Conservation (phyloP, 2,113 vertebrate species). For the Genyomyrus donnyi region DNA sequence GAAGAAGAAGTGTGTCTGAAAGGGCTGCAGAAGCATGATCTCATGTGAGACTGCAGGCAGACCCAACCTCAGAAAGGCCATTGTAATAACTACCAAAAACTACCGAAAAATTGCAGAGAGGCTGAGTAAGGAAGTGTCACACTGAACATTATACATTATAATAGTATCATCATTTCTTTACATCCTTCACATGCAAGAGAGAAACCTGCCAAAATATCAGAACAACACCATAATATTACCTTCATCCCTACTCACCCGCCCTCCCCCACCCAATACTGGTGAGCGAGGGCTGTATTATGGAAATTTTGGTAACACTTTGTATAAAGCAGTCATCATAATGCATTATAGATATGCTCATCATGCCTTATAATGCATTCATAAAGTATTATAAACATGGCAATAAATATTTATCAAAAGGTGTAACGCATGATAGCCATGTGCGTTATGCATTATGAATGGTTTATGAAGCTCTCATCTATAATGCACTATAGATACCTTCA, state of each 20-base stretch:
- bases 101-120: not conserved
- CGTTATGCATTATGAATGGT: not conserved
- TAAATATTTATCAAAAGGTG: not conserved
- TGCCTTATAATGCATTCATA: too few species aligned
- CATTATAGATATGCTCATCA: too few species aligned
- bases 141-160: not conserved
- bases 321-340: too few species aligned
- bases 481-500: not conserved
- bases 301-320: too few species aligned
- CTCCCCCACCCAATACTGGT: not conserved
- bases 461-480: not conserved
- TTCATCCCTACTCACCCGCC: not conserved
- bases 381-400: too few species aligned
- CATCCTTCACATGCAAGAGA: not conserved
- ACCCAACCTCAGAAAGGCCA: not conserved
- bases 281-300: not conserved
- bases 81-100: not conserved
- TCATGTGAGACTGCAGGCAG: not conserved
- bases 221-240: not conserved
- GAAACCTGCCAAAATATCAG: not conserved
- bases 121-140: not conserved
- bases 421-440: not conserved
- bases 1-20: not conserved
- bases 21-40: not conserved
- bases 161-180: not conserved